A percentile compares a stretch with the other conserved stretches of the same genome.
phyloP scores from a whole-genome alignment of 2,888 invertebrate species.

The Arctia plantaginis region DNA sequence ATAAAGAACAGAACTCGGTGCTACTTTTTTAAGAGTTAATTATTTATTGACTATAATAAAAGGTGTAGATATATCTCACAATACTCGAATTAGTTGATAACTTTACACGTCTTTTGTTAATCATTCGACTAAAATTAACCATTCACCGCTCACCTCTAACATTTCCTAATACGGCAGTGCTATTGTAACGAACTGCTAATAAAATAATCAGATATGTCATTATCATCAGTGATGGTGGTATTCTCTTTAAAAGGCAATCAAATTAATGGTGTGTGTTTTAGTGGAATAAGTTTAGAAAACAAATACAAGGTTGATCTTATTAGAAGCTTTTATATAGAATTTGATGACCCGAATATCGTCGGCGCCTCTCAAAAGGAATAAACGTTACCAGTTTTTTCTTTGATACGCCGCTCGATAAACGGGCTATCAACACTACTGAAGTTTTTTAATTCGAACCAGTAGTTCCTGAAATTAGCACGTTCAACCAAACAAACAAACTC shows the following conservation, averaged over 20 bases:
- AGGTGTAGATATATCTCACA: neutral
- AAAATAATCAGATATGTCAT: neutral
- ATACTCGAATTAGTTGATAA: neutral
- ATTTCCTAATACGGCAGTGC: neutral
- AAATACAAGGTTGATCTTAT: neutral
- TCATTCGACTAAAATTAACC: neutral
- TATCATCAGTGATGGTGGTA: neutral
- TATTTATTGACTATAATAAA: neutral
- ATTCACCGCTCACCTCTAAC: neutral
- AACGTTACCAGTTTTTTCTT: too few relatives aligned
- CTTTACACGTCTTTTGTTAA: neutral
- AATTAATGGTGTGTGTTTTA: neutral
- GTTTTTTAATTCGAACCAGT: too few relatives aligned
- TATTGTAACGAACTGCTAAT: neutral
- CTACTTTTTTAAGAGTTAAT: neutral
- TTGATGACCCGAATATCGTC: too few relatives aligned
- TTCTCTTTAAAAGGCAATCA: neutral
- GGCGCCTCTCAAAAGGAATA: too few relatives aligned
- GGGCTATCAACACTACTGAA: too few relatives aligned
- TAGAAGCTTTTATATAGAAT: conserved; percentile 11
- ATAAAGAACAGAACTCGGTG: too few relatives aligned
- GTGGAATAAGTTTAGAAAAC: neutral
- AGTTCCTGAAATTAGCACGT: too few relatives aligned
- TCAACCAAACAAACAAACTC: too few relatives aligned
- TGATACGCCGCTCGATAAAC: too few relatives aligned